Conservation (phyloP, 1,140 invertebrate genomes). For the Platyura marginata region DNA sequence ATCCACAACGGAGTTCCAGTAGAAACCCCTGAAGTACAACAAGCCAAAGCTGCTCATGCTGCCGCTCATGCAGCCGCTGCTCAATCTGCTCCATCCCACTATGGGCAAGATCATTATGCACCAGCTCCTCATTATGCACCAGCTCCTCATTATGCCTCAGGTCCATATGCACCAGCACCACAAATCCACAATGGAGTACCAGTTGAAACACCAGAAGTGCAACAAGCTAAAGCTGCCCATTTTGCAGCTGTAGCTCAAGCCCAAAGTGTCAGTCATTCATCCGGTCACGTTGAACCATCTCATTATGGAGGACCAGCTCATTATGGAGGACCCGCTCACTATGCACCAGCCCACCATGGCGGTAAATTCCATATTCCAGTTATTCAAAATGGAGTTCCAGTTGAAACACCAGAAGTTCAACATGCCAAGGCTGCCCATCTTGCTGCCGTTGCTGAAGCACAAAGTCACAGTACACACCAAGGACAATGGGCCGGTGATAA, state of each 20-base stretch:
- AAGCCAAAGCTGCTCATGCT: constrained; percentile 35
- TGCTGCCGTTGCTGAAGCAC: constrained; percentile 30
- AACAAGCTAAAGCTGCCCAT: constrained; percentile 38
- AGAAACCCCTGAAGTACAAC: constrained; percentile 38
- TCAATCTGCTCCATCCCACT: constrained; percentile 1
- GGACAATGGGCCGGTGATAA: background rate
- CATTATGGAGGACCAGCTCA: background rate
- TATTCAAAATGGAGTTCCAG: constrained; percentile 31
- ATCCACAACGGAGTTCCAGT: constrained; percentile 19
- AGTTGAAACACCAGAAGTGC: constrained; percentile 40
- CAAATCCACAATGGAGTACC: constrained; percentile 33
- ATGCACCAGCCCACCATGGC: constrained; percentile 18
- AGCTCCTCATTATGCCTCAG: constrained; percentile 10
- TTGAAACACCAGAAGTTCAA: constrained; percentile 37
- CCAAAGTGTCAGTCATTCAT: constrained; percentile 22
- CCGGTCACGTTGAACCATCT: constrained; percentile 3
- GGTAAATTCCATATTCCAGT: constrained; percentile 26
- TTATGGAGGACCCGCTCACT: constrained; percentile 6
- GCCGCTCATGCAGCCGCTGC: constrained; percentile 22
- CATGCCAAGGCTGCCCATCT: constrained; percentile 36
- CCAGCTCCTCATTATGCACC: constrained; percentile 7
- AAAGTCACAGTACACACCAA: constrained; percentile 14
- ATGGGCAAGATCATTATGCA: constrained; percentile 8
- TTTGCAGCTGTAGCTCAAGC: constrained; percentile 36
- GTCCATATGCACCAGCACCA: too few relatives aligned